phyloP scores from a whole-genome alignment of 2,888 invertebrate species.

The Stenolophus ochropezus region DNA sequence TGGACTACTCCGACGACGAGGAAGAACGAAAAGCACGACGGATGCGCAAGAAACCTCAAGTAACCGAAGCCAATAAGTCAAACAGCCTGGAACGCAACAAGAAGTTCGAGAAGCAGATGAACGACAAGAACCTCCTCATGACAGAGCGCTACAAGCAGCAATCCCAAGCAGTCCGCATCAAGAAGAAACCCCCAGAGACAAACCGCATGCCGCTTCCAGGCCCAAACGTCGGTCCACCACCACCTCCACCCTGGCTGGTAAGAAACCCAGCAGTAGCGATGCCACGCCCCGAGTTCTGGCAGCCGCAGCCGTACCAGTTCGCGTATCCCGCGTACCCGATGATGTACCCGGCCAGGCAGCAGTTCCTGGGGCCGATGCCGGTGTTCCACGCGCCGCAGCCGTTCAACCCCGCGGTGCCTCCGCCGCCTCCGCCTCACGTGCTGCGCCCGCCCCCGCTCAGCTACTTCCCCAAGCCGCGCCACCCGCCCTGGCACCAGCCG shows the following conservation, averaged over 20 bases:
- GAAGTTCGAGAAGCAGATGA: conserved; percentile 70
- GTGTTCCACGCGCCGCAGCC: conserved; percentile 38
- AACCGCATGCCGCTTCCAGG: not conserved
- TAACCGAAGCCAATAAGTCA: conserved; percentile 63
- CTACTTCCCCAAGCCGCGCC: conserved; percentile 56
- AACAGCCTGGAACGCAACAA: conserved; percentile 68
- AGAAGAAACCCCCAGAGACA: conserved; percentile 42
- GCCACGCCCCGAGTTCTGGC: conserved; percentile 45
- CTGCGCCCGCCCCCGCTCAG: conserved; percentile 59
- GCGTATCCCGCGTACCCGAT: conserved; percentile 48
- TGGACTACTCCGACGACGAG: conserved; percentile 94
- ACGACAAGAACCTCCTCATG: conserved; percentile 72
- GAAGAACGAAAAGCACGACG: conserved; percentile 77
- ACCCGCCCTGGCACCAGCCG: conserved; percentile 49
- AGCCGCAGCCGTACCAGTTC: conserved; percentile 50
- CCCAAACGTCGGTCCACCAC: not conserved
- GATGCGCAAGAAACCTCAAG: conserved; percentile 72
- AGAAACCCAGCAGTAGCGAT: conserved; percentile 20
- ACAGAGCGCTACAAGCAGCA: conserved; percentile 67
- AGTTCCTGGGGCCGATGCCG: conserved; percentile 7
- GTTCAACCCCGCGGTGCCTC: conserved; percentile 20
- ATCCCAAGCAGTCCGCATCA: not conserved
- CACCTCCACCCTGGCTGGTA: conserved; percentile 48
- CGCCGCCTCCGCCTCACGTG: conserved; percentile 61
- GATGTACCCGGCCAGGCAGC: conserved; percentile 35